Base-by-base conservation (phyloP, 2,113 vertebrate species). In the Oophaga pumilio region DNA sequence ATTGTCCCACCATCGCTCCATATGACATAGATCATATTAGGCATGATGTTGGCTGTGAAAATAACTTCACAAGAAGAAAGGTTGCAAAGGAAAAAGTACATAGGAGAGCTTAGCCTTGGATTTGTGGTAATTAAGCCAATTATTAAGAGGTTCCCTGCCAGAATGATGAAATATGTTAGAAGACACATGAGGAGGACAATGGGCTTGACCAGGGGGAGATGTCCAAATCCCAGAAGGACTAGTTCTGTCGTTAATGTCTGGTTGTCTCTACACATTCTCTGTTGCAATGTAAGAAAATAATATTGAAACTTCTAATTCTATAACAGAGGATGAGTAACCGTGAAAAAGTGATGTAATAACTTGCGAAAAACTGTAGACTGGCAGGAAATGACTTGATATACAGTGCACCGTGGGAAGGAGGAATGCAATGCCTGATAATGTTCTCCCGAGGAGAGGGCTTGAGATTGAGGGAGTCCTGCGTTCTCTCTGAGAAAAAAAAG, bases 11-110 rank as follows among this genome's bases (percentile, higher is more conserved):
- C 90, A 6, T 22, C 18, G 5, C 76, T 73, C 33, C 6, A 1
- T 10, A 89, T 14, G 22, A 89, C 87, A 2, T 81, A 50, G 56
- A 91, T 59, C 87, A 89, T 74, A 8, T 89, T 90, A 22, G 91
- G 90, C 14, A 90, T 74, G 0, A 71, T 85, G 0, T 82, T 85
- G 1, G 89, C 87, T 1, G 68, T 71, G 15, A 71, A 71, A 33
- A 71, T 33, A 33, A 71, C 14, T 71, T 71, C 68, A 71, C 68
- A 71, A 33, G 52, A 13, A 77, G 91, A 90, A 17, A 92, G 85
- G 82, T 91, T 90, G 50, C 87, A 85, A 28, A 90, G 89, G 82
- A 90, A 89, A 68, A 91, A 86, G 69, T 91, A 90, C 90, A 89
- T 91, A 15, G 86, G 89, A 0, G 78, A 89, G 8, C 87, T 78